phyloP scores from a whole-genome alignment of 2,113 vertebrate species.

The Aphyosemion australe region DNA sequence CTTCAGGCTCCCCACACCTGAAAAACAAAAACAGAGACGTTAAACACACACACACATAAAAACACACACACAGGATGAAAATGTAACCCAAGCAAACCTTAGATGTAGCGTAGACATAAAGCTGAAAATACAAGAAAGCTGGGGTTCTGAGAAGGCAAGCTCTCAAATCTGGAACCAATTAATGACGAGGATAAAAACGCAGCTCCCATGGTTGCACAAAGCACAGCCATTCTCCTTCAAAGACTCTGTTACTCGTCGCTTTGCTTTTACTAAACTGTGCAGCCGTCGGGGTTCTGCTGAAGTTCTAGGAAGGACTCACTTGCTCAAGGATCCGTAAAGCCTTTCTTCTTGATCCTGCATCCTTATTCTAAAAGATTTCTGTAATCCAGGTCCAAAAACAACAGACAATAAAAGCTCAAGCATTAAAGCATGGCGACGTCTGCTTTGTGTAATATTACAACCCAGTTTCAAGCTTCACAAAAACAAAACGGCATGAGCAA shows the following conservation, averaged over 20 bases:
- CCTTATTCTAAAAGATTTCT: slow-evolving; percentile 13
- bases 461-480: slow-evolving; percentile 43
- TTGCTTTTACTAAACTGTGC: slow-evolving; percentile 54
- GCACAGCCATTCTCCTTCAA: slow-evolving; percentile 63
- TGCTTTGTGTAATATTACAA: slow-evolving; percentile 6
- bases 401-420: slow-evolving; percentile 7
- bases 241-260: slow-evolving; percentile 47
- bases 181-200: slow-evolving; percentile 59
- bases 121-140: slow-evolving; percentile 52
- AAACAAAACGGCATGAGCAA: slow-evolving; percentile 57
- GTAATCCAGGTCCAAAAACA: slow-evolving; percentile 35
- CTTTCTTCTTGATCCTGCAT: slow-evolving; percentile 33
- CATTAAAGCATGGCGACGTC: background rate
- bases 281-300: slow-evolving; percentile 48
- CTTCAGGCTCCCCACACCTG: slow-evolving; percentile 92
- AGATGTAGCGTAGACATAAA: background rate
- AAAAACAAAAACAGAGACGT: slow-evolving; percentile 1
- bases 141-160: slow-evolving; percentile 51
- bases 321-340: slow-evolving; percentile 38
- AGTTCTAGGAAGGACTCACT: slow-evolving; percentile 47
- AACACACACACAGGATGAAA: background rate
- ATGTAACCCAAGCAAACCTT: slow-evolving; percentile 29
- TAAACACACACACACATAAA: slow-evolving; percentile 5
- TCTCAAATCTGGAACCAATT: slow-evolving; percentile 70
- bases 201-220: slow-evolving; percentile 56